A percentile compares a stretch with the other conserved stretches of the same genome.
These are phyloP conservation scores for Sus cebifrons DNA, from an alignment of 2,797 vertebrate species.

Conservation along the genomic window DNA sequence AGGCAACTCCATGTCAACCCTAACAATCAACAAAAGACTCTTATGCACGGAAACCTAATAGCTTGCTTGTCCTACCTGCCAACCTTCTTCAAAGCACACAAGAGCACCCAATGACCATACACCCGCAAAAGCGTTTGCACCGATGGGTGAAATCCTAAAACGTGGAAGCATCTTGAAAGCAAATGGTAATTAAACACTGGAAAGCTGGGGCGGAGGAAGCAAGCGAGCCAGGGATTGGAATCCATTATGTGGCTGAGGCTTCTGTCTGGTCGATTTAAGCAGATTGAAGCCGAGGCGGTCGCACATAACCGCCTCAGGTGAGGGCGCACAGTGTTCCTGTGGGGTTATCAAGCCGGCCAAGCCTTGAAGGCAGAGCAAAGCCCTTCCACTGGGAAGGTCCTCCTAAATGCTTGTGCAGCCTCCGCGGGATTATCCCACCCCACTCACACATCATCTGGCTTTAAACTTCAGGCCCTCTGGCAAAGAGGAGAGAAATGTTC, in stretches of 20 bases:
- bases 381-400: constrained; percentile 91
- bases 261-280: constrained; percentile 90
- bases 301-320: constrained; percentile 93
- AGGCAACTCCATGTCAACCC: background rate
- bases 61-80: constrained; percentile 23
- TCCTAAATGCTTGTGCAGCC: constrained; percentile 89
- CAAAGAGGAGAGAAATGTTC: constrained; percentile 89
- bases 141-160: constrained; percentile 92
- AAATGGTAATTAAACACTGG: constrained; percentile 93
- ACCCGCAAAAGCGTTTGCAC: constrained; percentile 24
- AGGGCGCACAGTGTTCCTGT: constrained; percentile 91
- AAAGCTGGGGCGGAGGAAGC: constrained; percentile 88
- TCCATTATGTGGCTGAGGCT: constrained; percentile 93
- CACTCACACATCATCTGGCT: constrained; percentile 93
- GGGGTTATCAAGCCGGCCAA: constrained; percentile 96
- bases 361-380: constrained; percentile 94
- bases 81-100: constrained; percentile 8
- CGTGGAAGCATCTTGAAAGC: constrained; percentile 95
- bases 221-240: constrained; percentile 88
- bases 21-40: constrained; percentile 21
- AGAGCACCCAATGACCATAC: background rate
- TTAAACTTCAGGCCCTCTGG: constrained; percentile 94
- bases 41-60: background rate
- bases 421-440: constrained; percentile 92
- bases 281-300: constrained; percentile 90